Conservation (phyloP, 2,113 vertebrate genomes). For the Hypomesus transpacificus region DNA sequence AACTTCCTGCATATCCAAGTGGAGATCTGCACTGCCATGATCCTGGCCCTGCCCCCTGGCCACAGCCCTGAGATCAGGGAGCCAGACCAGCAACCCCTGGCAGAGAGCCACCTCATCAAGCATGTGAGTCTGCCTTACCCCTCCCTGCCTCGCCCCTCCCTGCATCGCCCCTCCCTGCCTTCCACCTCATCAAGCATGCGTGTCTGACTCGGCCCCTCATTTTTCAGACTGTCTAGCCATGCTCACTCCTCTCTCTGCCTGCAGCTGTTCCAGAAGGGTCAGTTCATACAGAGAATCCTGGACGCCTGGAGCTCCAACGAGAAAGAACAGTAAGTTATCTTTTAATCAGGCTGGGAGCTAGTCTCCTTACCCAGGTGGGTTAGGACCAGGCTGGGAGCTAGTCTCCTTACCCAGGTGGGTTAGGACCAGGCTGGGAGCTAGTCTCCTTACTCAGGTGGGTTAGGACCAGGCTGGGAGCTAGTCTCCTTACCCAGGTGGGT, state of each 20-base stretch:
- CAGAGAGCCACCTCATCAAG: constrained; percentile 87
- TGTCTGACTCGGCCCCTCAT: neutral
- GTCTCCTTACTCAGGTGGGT: too few relatives aligned
- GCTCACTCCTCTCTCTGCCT: neutral
- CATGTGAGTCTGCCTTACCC: constrained; percentile 77
- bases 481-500: too few relatives aligned
- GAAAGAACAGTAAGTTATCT: constrained; percentile 91
- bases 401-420: too few relatives aligned
- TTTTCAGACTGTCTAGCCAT: neutral
- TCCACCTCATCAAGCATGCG: neutral
- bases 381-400: too few relatives aligned
- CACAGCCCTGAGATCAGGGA: constrained; percentile 74
- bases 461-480: too few relatives aligned
- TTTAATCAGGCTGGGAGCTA: neutral
- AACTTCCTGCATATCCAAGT: constrained; percentile 98
- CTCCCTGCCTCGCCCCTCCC: neutral
- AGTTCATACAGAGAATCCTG: constrained; percentile 93
- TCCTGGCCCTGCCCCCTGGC: constrained; percentile 90
- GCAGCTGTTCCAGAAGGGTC: constrained; percentile 95
- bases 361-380: neutral
- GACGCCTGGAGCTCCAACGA: constrained; percentile 96
- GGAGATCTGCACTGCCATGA: constrained; percentile 95
- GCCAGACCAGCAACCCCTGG: constrained; percentile 71
- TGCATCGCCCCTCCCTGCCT: neutral
- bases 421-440: too few relatives aligned